These are phyloP conservation scores for Daboia siamensis DNA, from an alignment of 2,113 vertebrate genomes.

Conservation along the genomic window DNA sequence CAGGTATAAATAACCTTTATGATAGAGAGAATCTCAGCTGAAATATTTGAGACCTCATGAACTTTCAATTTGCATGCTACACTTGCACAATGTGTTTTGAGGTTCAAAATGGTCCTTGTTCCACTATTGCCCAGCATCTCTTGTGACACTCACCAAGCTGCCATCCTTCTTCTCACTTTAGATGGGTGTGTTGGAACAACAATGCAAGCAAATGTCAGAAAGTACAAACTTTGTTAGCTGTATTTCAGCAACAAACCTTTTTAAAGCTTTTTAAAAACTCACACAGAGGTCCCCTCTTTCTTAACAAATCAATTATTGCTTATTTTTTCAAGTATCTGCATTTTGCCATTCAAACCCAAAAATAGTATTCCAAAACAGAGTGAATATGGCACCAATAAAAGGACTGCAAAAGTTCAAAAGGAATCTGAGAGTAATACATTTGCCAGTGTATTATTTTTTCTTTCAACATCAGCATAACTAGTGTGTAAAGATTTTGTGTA, in stretches of 20 bases:
- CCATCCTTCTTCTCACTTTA: conserved; percentile 45
- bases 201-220: conserved; percentile 24
- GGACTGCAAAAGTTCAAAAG: background rate
- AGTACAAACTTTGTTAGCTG: conserved; percentile 20
- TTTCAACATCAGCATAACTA: background rate
- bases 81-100: conserved; percentile 38
- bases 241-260: conserved; percentile 26
- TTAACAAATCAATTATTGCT: conserved; percentile 35
- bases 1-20: background rate
- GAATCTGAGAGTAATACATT: background rate
- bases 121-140: conserved; percentile 27
- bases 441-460: background rate
- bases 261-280: background rate
- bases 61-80: conserved; percentile 25
- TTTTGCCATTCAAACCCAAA: conserved; percentile 25
- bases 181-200: conserved; percentile 36
- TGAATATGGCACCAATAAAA: conserved; percentile 13
- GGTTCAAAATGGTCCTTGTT: conserved; percentile 45
- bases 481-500: background rate
- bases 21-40: background rate
- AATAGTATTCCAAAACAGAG: conserved; percentile 25
- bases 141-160: conserved; percentile 40
- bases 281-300: background rate
- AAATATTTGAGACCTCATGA: background rate
- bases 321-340: conserved; percentile 44